Evolutionary conservation across 2,888 invertebrate species (phyloP), one percentile per base, ranked within the genome.

Genomic region (Papilio gigon): DNA sequence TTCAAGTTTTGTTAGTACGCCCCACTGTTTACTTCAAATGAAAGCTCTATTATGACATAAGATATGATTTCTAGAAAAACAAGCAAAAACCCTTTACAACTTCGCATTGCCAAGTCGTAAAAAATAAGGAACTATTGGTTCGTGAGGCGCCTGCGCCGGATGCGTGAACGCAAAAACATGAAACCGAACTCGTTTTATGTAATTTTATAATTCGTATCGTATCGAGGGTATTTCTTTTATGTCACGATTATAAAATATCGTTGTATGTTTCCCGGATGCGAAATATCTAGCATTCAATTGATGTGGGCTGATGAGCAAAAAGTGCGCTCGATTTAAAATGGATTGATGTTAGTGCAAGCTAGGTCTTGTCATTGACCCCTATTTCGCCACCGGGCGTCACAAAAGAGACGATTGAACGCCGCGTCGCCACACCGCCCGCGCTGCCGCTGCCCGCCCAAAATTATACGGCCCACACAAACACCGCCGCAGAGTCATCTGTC

Each of bases 361-460:
- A 87, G 86, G 86, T 86, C 84, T 90, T 91, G 90, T 90, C 90
- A 90, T 88, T 91, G 90, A 90, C 90, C 90, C 85, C 88, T 89
- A 89, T 90, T 91, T 88, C 80, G 88, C 86, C 86, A 86, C 81
- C 78, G 79, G 81, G 80, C 81, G 80, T 84, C 84, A 85, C 83
- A 82, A 85, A 85, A 80, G 82, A 77, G 79, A 83, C 83, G 85
- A 66, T 66, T 50, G 85, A 84, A 84, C 85, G 83, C 77, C 81
- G 84, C 83, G 83, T 85, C 84, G 83, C 84, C 84, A 85, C 84
- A 83, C 84, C 84, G 85, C n/a, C n/a, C n/a, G n/a, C n/a, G n/a
- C n/a, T n/a, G n/a, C n/a, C 81, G 81, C 78, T 75, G 76, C 76
- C 78, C 77, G 72, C 67, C 47, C 71, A 70, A 71, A 71, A 71